A percentile compares a stretch with the other conserved stretches of the same genome.
These are phyloP conservation scores for Pipa parva DNA, from an alignment of 2,113 vertebrate species.

Conservation along the genomic window DNA sequence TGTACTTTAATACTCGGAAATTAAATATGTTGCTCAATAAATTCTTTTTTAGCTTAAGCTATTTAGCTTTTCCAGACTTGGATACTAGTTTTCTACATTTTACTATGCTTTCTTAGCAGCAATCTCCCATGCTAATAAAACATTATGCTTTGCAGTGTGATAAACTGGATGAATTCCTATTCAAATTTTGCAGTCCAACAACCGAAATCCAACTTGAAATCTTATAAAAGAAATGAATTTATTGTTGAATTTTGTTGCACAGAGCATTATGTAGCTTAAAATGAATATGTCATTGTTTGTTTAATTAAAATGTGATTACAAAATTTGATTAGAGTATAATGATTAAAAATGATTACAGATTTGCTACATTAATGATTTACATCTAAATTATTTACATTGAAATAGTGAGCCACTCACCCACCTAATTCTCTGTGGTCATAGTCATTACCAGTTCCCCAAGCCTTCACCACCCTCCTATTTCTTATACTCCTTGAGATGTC, in stretches of 20 bases:
- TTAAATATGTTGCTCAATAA: neutral
- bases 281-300: too few species aligned
- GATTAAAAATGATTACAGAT: too few species aligned
- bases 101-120: constrained; percentile 14
- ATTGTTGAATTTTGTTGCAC: neutral
- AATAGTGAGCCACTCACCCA: too few species aligned
- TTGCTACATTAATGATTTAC: too few species aligned
- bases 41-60: neutral
- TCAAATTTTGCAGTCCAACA: neutral
- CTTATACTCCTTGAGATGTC: too few species aligned
- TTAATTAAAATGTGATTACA: too few species aligned
- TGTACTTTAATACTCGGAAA: constrained; percentile 30
- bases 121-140: constrained; percentile 20
- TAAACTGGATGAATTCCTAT: neutral
- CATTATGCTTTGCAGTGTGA: constrained; percentile 4
- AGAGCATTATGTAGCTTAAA: neutral
- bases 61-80: constrained; percentile 18
- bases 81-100: constrained; percentile 16
- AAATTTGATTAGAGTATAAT: too few species aligned
- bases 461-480: too few species aligned
- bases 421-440: too few species aligned
- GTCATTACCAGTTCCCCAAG: too few species aligned
- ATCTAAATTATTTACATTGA: too few species aligned
- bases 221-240: neutral
- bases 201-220: neutral